Conservation (phyloP, 2,113 vertebrate genomes). For the Upupa epops region DNA sequence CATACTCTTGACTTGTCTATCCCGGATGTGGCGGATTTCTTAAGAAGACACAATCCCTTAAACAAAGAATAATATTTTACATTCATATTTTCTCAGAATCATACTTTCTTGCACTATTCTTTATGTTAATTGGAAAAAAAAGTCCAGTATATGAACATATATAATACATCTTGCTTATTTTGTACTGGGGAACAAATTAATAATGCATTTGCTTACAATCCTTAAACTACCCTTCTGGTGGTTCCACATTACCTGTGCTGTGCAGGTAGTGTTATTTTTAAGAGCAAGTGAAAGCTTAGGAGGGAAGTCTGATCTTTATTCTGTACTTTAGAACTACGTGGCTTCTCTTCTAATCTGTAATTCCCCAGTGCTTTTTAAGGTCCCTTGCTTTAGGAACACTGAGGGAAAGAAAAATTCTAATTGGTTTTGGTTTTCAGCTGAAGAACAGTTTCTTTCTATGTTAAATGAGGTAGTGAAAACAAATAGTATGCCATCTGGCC, state of each 20-base stretch:
- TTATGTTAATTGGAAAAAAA: background rate
- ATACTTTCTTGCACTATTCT: background rate
- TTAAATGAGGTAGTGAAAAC: slow-evolving; percentile 58
- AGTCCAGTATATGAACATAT: background rate
- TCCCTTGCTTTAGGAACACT: background rate
- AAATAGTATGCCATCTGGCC: slow-evolving; percentile 61
- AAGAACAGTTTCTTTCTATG: slow-evolving; percentile 54
- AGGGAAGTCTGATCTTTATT: slow-evolving; percentile 23
- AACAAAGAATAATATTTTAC: background rate
- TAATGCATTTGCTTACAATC: background rate
- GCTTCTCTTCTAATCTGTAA: slow-evolving; percentile 20
- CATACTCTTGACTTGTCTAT: background rate
- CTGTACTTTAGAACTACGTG: background rate
- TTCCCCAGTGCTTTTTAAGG: slow-evolving; percentile 30
- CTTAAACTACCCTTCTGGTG: background rate
- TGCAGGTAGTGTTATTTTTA: background rate
- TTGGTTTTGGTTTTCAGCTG: slow-evolving; percentile 38
- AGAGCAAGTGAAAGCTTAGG: slow-evolving; percentile 43
- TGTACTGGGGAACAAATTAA: background rate
- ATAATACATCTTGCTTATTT: background rate
- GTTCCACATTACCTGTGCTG: background rate
- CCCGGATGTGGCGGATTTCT: background rate
- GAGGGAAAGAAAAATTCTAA: slow-evolving; percentile 44
- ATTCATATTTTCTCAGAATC: background rate
- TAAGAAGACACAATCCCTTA: background rate